phyloP scores from a whole-genome alignment of 92 coral and sea anemone species.

The Desmophyllum pertusum region DNA sequence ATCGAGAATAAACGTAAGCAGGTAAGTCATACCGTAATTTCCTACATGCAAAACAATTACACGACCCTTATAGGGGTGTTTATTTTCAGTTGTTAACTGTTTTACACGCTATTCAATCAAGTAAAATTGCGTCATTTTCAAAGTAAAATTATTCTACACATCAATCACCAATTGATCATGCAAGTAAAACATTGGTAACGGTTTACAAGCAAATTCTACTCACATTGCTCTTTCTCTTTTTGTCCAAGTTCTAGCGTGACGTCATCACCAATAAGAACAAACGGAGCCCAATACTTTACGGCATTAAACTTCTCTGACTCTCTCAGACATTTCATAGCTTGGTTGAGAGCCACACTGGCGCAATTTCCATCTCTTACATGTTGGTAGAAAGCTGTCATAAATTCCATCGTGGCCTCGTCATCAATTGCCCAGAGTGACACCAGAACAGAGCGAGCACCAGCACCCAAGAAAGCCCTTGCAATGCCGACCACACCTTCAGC shows the following conservation, averaged over 20 bases:
- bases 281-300: not conserved
- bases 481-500: not conserved
- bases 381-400: not conserved
- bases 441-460: conserved; percentile 36
- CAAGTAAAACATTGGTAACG: no score
- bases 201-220: not conserved
- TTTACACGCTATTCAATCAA: no score
- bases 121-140: no score
- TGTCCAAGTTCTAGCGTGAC: not conserved
- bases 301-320: not conserved
- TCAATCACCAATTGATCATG: not conserved
- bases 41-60: no score
- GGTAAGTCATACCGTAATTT: no score
- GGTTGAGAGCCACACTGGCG: not conserved
- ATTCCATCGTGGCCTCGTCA: conserved; percentile 14
- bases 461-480: conserved; percentile 22
- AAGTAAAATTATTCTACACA: no score
- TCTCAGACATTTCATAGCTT: not conserved
- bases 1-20: no score
- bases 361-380: not conserved
- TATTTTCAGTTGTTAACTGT: no score
- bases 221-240: not conserved
- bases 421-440: conserved; percentile 32
- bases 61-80: no score
- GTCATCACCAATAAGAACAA: not conserved